A percentile compares a stretch with the other conserved stretches of the same genome.
These are phyloP conservation scores for Nymphalis io DNA, from an alignment of 1,140 invertebrate species.

Conservation along the genomic window DNA sequence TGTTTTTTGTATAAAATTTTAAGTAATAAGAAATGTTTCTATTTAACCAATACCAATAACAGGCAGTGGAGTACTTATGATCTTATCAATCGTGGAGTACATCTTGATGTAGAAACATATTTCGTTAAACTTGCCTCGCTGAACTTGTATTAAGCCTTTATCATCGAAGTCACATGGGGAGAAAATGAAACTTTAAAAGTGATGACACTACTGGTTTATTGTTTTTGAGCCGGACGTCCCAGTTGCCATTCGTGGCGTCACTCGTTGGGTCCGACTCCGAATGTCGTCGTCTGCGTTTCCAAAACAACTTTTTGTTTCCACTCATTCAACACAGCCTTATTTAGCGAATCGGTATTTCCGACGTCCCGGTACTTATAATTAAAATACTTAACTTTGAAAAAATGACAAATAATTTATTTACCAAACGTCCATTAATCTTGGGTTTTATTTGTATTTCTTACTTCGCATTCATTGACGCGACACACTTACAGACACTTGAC, in stretches of 20 bases:
- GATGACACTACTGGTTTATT: neutral
- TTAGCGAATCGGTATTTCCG: neutral
- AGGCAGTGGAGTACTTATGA: no score
- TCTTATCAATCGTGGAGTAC: no score
- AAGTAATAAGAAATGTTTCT: no score
- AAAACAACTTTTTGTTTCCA: constrained; percentile 38
- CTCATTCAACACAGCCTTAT: constrained; percentile 26
- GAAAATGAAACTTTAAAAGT: neutral
- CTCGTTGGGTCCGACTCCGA: neutral
- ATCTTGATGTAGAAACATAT: no score
- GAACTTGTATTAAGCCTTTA: no score
- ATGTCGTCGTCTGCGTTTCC: constrained; percentile 24
- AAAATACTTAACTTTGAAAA: neutral
- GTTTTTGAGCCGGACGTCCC: constrained; percentile 10
- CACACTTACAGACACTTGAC: constrained; percentile 23
- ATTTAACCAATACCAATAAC: no score
- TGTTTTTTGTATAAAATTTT: no score
- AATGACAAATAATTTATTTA: neutral
- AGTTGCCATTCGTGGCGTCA: constrained; percentile 1
- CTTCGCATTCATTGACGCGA: neutral
- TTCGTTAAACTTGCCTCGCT: no score
- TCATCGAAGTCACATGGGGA: neutral
- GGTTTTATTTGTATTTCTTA: neutral
- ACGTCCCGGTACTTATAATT: neutral
- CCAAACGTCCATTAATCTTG: neutral